Evolutionary conservation across 2,888 invertebrate species (phyloP).

Genomic region (Plutella xylostella): DNA sequence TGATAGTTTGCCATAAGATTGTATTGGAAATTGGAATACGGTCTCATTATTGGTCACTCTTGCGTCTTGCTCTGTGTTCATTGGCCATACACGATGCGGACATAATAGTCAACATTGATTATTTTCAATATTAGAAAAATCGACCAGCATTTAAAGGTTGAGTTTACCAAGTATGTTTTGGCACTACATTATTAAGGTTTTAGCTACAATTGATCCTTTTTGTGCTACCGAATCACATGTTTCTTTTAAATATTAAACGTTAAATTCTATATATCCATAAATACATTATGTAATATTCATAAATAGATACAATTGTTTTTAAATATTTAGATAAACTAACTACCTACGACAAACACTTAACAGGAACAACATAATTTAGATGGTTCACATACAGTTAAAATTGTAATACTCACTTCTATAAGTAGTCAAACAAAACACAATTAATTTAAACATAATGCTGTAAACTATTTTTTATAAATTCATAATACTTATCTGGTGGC

Average conservation of each 20-base stretch:
- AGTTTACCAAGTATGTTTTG: constrained; percentile 18
- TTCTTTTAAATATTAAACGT: constrained; percentile 1
- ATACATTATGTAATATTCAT: not conserved
- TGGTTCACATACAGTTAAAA: not conserved
- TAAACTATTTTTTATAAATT: constrained; percentile 1
- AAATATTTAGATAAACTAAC: constrained; percentile 23
- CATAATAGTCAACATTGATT: not conserved
- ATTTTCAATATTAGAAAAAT: not conserved
- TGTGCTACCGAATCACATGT: constrained; percentile 42
- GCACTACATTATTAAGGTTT: constrained; percentile 1
- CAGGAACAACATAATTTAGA: constrained; percentile 10
- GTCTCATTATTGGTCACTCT: not conserved
- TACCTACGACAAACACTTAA: constrained; percentile 48
- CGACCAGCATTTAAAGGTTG: not conserved
- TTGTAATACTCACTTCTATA: not conserved
- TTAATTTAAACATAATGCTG: not conserved
- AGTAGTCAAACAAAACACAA: not conserved
- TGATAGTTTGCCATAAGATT: no score
- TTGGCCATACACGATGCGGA: no score
- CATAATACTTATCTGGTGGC: no score
- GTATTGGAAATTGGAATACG: not conserved
- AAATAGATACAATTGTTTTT: constrained; percentile 8
- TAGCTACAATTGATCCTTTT: constrained; percentile 34
- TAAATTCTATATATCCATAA: constrained; percentile 18
- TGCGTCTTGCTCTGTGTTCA: no score